Evolutionary conservation across 23 tunicate genomes (phyloP).

Genomic region (Oikopleura dioica): DNA sequence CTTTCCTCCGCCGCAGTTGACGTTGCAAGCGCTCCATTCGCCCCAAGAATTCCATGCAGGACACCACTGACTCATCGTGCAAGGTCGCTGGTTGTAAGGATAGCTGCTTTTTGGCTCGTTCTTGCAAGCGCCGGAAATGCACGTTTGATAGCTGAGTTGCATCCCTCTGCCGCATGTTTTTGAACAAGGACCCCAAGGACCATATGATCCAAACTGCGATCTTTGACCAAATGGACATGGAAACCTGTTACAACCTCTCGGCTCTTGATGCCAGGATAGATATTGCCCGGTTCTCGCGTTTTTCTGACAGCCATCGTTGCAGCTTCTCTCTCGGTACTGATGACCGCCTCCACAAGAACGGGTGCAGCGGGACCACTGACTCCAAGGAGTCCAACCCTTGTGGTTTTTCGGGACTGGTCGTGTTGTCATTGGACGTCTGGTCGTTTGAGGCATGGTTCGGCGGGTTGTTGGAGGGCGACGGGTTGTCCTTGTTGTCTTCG

Average conservation of each 20-base stretch:
- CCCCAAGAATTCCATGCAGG: neutral
- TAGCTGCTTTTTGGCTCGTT: neutral
- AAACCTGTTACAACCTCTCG: neutral
- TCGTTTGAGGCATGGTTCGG: neutral
- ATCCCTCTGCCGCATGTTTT: neutral
- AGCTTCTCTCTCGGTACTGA: neutral
- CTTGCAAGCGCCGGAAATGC: neutral
- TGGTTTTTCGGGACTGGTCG: neutral
- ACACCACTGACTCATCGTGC: neutral
- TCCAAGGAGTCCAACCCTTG: conserved; percentile 3
- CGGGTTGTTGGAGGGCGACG: conserved; percentile 3
- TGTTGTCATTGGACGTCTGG: neutral
- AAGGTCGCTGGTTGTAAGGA: neutral
- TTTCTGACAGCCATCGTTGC: neutral
- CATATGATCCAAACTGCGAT: neutral
- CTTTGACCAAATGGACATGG: neutral
- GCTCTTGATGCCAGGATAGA: conserved; percentile 1
- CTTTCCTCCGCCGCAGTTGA: neutral
- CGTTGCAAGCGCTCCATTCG: neutral
- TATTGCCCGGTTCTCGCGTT: neutral
- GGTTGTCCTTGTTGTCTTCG: conserved; percentile 1
- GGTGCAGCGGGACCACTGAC: neutral
- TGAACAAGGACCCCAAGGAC: neutral
- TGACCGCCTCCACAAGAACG: conserved; percentile 1
- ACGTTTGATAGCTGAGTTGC: neutral